Evolutionary conservation across 2,888 invertebrate genomes (phyloP).

Genomic region (Ptilodon capucinus): DNA sequence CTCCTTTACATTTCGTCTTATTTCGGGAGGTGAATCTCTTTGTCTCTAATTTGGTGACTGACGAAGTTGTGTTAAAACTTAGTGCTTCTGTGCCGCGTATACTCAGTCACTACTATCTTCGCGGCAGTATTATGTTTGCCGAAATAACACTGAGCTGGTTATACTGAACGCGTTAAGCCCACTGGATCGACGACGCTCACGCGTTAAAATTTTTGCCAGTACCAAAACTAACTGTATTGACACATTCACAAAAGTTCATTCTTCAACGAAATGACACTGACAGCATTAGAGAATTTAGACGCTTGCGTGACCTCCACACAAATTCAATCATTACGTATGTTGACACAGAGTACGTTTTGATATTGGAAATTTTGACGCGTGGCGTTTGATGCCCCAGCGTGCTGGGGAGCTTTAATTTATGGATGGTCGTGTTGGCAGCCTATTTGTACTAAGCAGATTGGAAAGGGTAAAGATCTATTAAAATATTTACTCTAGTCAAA

Average conservation of each 20-base stretch:
- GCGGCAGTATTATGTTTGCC: slow-evolving; percentile 13
- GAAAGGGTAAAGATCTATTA: neutral
- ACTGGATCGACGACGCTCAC: too few species aligned
- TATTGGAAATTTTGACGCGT: too few species aligned
- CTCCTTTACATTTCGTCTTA: slow-evolving; percentile 18
- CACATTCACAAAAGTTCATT: too few species aligned
- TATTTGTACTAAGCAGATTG: neutral
- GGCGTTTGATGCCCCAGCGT: too few species aligned
- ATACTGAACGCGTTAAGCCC: slow-evolving; percentile 4
- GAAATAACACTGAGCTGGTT: slow-evolving; percentile 13
- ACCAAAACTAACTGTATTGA: too few species aligned
- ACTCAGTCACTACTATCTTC: neutral
- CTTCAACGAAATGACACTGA: too few species aligned
- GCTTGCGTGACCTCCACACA: too few species aligned
- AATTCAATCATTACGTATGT: too few species aligned
- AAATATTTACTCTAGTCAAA: slow-evolving; percentile 2
- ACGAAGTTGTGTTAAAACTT: slow-evolving; percentile 14
- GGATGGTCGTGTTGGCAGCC: slow-evolving; percentile 1
- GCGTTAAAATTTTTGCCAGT: too few species aligned
- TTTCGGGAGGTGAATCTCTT: slow-evolving; percentile 22
- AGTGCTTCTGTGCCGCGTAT: slow-evolving; percentile 8
- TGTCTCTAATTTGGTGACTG: slow-evolving; percentile 17
- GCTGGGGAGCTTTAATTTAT: too few species aligned
- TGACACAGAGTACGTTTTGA: too few species aligned
- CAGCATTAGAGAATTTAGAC: too few species aligned